These are phyloP conservation scores for Dicerorhinus sumatrensis DNA, from an alignment of 2,113 vertebrate species.

Conservation along the genomic window DNA sequence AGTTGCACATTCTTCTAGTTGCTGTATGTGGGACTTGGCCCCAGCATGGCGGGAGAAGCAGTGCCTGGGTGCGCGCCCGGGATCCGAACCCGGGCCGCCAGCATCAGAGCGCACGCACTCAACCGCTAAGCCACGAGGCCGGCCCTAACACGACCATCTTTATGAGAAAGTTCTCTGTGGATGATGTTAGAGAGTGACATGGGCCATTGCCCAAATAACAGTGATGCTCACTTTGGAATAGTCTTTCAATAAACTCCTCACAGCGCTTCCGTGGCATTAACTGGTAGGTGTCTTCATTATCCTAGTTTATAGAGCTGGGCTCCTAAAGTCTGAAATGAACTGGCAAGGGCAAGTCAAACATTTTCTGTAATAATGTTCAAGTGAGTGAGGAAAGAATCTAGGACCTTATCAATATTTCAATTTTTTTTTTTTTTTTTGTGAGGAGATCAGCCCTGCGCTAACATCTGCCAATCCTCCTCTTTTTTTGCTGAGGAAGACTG, in stretches of 20 bases:
- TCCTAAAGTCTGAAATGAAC: conserved; percentile 29
- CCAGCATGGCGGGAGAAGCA: too few species aligned
- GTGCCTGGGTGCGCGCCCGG: too few species aligned
- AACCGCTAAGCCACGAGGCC: too few species aligned
- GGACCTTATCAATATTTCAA: not conserved
- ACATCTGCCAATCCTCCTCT: too few species aligned
- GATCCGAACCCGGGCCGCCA: too few species aligned
- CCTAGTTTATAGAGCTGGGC: not conserved
- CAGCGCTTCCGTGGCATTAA: not conserved
- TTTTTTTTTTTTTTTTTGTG: too few species aligned
- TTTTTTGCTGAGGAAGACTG: too few species aligned
- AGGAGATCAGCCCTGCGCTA: too few species aligned
- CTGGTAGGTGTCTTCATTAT: not conserved
- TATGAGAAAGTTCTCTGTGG: not conserved
- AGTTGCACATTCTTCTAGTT: too few species aligned
- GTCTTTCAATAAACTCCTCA: not conserved
- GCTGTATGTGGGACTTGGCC: too few species aligned
- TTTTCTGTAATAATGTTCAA: not conserved
- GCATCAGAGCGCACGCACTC: too few species aligned
- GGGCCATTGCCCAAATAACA: not conserved
- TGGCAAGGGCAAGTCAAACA: not conserved
- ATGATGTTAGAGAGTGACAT: not conserved
- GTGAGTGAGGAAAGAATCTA: not conserved
- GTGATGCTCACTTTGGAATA: not conserved
- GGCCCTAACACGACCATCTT: not conserved